Base-by-base conservation (phyloP, 2,113 vertebrate genomes). In the Eptesicus fuscus region DNA sequence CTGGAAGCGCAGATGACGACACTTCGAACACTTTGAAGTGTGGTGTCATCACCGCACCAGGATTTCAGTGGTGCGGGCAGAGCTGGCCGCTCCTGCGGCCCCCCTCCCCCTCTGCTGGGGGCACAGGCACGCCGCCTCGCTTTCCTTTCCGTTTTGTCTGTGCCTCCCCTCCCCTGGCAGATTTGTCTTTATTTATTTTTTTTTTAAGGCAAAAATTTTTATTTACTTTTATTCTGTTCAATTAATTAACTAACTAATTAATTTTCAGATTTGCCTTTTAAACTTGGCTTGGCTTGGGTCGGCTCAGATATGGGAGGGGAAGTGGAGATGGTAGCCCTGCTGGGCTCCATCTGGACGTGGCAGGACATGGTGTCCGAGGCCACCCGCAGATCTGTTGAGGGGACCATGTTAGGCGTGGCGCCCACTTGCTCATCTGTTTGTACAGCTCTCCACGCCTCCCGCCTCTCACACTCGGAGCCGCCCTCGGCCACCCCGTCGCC, bases 401-500 rank as follows among this genome's bases (percentile, higher is more conserved):
- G 14, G 30, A 63, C 30, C 16, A 0, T 7, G 28, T 51, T 1
- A 5, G 67, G 40, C 1, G 53, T 74, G 59, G 71, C 1, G 1
- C 28, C 53, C 20, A 5, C n/a, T 12, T 4, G 37, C 11, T 47
- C 0, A 2, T 42, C 49, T n/a, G 0, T 69, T 18, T 11, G 2
- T 2, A 9, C 85, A 98, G 97, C 92, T 73, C 96, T 97, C 5
- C 98, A 98, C 9, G 37, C 94, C 63, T 76, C 95, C 61, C 98
- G 98, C 79, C 97, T 98, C 80, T 99, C 98, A 0, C 98, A 98
- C 96, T 99, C 99, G 0, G 99, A 99, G 98, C 98, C 99, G 1
- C 99, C 99, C 80, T 99, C 99, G 56, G 98, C 99, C 92, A 98
- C 98, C n/a, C 99, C 99, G 0, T 99, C 99, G 42, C 99, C 99